Conservation (phyloP, 2,888 invertebrate species). For the Drosophila tripunctata region DNA sequence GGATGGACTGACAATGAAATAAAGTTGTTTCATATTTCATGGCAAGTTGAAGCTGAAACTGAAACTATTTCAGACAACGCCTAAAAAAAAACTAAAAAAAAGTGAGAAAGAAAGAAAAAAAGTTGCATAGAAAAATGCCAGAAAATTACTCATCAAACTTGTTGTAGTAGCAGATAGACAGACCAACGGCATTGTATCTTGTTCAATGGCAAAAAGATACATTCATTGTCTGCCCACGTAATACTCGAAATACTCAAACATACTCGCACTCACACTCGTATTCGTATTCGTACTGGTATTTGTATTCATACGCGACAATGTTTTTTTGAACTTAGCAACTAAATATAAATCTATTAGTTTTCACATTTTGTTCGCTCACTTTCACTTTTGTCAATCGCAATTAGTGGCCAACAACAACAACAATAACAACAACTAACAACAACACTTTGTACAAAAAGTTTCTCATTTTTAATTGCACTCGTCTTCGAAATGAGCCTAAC, state of each 20-base stretch:
- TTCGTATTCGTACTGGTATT: neutral
- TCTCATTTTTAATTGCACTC: constrained; percentile 68
- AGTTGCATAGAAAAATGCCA: constrained; percentile 49
- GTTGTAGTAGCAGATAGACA: too few relatives aligned
- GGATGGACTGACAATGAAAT: constrained; percentile 70
- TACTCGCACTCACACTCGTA: neutral
- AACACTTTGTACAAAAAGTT: constrained; percentile 54
- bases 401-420: constrained; percentile 43
- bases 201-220: constrained; percentile 14
- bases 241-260: constrained; percentile 15
- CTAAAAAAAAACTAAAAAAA: constrained; percentile 18
- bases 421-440: constrained; percentile 28
- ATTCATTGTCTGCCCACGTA: constrained; percentile 38
- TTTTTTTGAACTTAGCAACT: constrained; percentile 34
- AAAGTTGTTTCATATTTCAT: constrained; percentile 72
- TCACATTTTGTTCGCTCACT: constrained; percentile 39
- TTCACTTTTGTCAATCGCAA: constrained; percentile 75
- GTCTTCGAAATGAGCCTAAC: constrained; percentile 41
- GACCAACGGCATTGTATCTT: constrained; percentile 10
- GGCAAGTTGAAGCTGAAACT: constrained; percentile 47
- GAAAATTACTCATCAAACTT: constrained; percentile 56
- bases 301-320: neutral
- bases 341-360: constrained; percentile 45
- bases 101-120: constrained; percentile 25
- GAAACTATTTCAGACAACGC: constrained; percentile 53